phyloP scores from a whole-genome alignment of 1,140 invertebrate genomes.

The Drosophila tani region DNA sequence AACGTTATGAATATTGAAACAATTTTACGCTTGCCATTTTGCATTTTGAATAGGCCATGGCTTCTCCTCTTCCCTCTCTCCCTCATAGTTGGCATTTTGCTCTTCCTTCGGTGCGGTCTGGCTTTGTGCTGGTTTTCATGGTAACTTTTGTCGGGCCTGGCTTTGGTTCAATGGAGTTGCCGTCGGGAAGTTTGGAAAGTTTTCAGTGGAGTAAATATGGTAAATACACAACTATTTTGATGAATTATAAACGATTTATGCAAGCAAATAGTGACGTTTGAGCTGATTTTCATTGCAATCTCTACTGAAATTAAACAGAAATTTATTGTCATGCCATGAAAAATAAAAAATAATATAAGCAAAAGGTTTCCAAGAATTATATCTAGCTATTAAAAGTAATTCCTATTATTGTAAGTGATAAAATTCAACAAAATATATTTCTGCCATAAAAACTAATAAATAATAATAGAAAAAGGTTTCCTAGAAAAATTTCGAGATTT shows the following conservation, averaged over 20 bases:
- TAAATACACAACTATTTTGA: slow-evolving; percentile 24
- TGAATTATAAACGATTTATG: slow-evolving; percentile 26
- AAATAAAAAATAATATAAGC: neutral
- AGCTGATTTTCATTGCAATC: neutral
- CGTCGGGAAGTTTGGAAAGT: slow-evolving; percentile 15
- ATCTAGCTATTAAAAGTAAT: neutral
- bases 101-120: slow-evolving; percentile 15
- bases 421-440: too few species aligned
- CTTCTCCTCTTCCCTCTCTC: neutral
- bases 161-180: slow-evolving; percentile 34
- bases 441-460: too few species aligned
- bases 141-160: slow-evolving; percentile 19
- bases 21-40: slow-evolving; percentile 83
- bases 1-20: slow-evolving; percentile 83
- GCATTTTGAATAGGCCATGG: slow-evolving; percentile 75
- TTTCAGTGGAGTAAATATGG: slow-evolving; percentile 32
- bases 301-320: neutral
- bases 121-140: slow-evolving; percentile 27
- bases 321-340: neutral
- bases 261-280: slow-evolving; percentile 1
- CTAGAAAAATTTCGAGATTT: neutral
- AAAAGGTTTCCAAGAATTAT: neutral
- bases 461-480: too few species aligned
- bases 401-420: too few species aligned
- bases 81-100: slow-evolving; percentile 7